A percentile compares a stretch with the other conserved stretches of the same genome.
Conservation (phyloP, 1,140 invertebrate species). For the Pseudobourletiella spinata region DNA sequence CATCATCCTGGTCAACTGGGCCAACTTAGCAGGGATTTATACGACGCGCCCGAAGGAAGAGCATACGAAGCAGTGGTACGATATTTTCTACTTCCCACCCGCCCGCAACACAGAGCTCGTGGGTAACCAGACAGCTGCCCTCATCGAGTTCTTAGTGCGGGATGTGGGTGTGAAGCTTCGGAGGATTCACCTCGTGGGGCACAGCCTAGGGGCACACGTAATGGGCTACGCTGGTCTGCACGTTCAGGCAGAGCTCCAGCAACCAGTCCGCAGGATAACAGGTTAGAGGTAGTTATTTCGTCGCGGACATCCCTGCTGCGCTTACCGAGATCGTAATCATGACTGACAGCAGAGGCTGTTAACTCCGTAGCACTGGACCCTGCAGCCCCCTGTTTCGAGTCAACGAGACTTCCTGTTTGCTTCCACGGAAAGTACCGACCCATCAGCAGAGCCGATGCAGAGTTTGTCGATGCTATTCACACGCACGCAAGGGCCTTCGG, state of each 20-base stretch:
- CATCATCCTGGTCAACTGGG: neutral
- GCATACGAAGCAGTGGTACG: neutral
- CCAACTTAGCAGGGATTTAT: neutral
- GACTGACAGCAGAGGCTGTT: neutral
- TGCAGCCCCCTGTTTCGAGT: constrained; percentile 13
- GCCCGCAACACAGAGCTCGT: neutral
- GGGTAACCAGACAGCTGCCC: neutral
- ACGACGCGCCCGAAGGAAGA: neutral
- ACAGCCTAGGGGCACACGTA: neutral
- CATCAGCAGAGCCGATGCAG: constrained; percentile 48
- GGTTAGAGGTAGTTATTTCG: neutral
- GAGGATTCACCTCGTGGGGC: neutral
- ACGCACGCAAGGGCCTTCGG: constrained; percentile 47
- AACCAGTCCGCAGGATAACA: neutral
- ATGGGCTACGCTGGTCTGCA: neutral
- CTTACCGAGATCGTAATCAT: too few relatives aligned
- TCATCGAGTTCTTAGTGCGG: neutral
- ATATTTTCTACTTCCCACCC: neutral
- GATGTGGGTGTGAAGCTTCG: neutral
- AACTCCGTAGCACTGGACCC: constrained; percentile 42
- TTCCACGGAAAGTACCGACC: neutral
- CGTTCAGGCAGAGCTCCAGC: neutral
- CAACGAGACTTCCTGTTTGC: neutral
- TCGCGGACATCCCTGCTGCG: too few relatives aligned
- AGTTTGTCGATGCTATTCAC: constrained; percentile 60